These are phyloP conservation scores for Pygoscelis adeliae DNA, from an alignment of 2,113 vertebrate genomes.

Conservation along the genomic window DNA sequence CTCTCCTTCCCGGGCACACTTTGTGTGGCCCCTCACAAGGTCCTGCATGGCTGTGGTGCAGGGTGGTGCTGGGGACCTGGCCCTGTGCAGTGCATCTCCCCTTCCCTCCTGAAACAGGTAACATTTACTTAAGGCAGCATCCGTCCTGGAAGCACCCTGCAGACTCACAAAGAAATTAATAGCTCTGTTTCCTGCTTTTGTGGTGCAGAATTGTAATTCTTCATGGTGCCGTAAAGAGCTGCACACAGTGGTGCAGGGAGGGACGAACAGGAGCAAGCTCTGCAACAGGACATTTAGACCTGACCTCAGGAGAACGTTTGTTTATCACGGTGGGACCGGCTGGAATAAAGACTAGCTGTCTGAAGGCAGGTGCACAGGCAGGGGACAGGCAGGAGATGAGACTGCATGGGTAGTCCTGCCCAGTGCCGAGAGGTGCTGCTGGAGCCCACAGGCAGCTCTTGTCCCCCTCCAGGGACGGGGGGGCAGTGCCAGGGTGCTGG, in stretches of 20 bases:
- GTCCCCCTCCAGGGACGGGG: accelerated
- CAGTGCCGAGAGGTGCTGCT: accelerated
- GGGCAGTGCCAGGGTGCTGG: background rate
- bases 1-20: accelerated
- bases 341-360: background rate
- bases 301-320: background rate
- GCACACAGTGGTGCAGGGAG: background rate
- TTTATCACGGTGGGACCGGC: background rate
- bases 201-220: slow-evolving; percentile 60
- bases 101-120: background rate
- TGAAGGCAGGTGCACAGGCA: background rate
- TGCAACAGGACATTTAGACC: background rate
- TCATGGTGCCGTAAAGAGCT: background rate
- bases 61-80: background rate
- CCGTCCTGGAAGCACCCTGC: background rate
- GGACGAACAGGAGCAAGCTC: background rate
- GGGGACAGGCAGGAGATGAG: background rate
- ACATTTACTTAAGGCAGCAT: background rate
- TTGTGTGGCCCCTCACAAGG: no score
- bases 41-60: background rate
- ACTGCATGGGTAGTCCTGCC: accelerated
- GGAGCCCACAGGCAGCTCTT: background rate
- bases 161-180: slow-evolving; percentile 25
- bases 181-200: slow-evolving; percentile 18
- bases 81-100: no score